Base-by-base conservation (phyloP, 2,888 invertebrate genomes). In the Lymantria dispar region DNA sequence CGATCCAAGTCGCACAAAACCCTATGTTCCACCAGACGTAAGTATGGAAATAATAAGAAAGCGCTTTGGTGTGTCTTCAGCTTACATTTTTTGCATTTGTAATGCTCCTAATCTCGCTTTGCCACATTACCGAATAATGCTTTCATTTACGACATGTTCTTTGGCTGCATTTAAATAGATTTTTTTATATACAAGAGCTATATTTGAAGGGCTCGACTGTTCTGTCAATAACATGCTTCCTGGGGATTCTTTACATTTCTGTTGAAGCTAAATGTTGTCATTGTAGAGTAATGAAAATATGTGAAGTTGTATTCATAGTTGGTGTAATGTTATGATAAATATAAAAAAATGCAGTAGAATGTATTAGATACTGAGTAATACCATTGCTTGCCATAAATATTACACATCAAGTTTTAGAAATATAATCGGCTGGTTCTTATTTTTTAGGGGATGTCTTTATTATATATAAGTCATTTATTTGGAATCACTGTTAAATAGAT, bases 1-100 rank as follows among this genome's bases (percentile, higher is more conserved):
- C 83, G 96, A 97, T 87, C 98, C 99, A 0, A 94, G 93, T 8
- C 95, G 97, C 72, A 97, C 97, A 8, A 97, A 98, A 50, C 96
- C 98, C 0, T 98, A 76, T 51, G 43, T 62, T 0, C 78, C 72
- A 54, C 59, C 71, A 14, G 85, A 85, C 57, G 90, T 88, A 60
- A 66, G 69, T 58, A 11, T 22, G 3, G 29, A 15, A 13, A 41
- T 13, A 8, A n/a, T 0, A 38, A 13, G 8, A 31, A 7, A 13
- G 3, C 36, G 3, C n/a, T 8, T 42, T 8, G 13, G n/a, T 14
- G 0, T 52, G 22, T 38, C 40, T 14, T 45, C 41, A n/a, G n/a
- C n/a, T 45, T 45, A 45, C 48, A 42, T 38, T 43, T n/a, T 13
- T 10, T 43, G 33, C 29, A 1, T 42, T 7, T 42, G 9, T 15